Evolutionary conservation across 1,140 invertebrate species (phyloP).

Genomic region (Hestina assimilis): DNA sequence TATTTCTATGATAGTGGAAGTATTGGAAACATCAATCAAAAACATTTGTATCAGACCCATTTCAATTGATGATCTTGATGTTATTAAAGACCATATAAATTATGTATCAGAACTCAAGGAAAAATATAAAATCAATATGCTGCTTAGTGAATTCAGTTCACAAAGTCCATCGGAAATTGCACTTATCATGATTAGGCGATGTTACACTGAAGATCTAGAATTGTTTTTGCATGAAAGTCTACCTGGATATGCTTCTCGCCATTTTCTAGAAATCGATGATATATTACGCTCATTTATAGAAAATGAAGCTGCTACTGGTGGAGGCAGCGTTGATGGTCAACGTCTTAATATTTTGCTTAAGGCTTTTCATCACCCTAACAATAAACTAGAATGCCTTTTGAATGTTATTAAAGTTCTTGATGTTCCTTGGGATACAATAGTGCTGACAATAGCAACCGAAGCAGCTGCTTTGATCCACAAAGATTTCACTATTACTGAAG

Average conservation of each 20-base stretch:
- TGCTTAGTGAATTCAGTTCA: constrained; percentile 62
- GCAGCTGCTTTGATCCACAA: constrained; percentile 47
- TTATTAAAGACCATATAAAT: constrained; percentile 56
- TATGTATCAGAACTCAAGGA: constrained; percentile 68
- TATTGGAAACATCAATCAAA: constrained; percentile 62
- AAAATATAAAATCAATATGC: constrained; percentile 69
- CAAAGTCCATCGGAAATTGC: constrained; percentile 58
- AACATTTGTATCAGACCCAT: constrained; percentile 56
- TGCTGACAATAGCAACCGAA: constrained; percentile 53
- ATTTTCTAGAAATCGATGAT: constrained; percentile 66
- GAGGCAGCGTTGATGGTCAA: constrained; percentile 56
- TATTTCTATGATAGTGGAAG: constrained; percentile 54
- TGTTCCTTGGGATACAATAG: constrained; percentile 63
- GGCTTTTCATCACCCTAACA: constrained; percentile 51
- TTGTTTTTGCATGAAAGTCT: constrained; percentile 60
- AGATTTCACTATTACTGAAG: constrained; percentile 60
- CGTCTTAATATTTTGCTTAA: constrained; percentile 58
- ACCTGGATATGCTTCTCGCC: constrained; percentile 49
- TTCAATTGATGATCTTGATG: constrained; percentile 65
- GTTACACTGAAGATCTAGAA: constrained; percentile 68
- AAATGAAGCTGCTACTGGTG: constrained; percentile 59
- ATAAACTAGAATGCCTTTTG: constrained; percentile 60
- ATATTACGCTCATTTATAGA: constrained; percentile 58
- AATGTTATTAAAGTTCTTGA: constrained; percentile 65
- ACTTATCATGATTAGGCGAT: constrained; percentile 64